These are phyloP conservation scores for Dipodomys stephensi DNA, from an alignment of 2,113 vertebrate species.

Conservation along the genomic window DNA sequence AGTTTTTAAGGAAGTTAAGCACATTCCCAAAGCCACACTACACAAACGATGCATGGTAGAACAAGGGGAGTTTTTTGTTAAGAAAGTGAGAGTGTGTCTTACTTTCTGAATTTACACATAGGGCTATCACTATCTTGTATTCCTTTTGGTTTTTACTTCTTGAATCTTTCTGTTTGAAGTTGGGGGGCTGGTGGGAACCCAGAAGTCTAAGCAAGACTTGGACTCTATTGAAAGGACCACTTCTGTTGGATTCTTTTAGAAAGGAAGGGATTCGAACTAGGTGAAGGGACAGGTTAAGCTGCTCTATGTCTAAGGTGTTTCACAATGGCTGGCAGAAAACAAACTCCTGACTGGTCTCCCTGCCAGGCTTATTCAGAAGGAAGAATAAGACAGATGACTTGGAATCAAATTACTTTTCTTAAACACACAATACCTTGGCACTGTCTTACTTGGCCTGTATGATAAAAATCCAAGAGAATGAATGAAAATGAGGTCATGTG, in stretches of 20 bases:
- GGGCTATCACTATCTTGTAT: too few species aligned
- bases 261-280: neutral
- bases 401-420: neutral
- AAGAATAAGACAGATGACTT: too few species aligned
- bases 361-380: neutral
- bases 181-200: neutral
- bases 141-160: too few species aligned
- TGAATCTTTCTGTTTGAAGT: neutral
- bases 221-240: neutral
- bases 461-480: neutral
- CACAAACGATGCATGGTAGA: neutral
- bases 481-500: slow-evolving; percentile 42
- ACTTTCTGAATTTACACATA: too few species aligned
- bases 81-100: neutral
- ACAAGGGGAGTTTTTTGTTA: neutral
- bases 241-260: neutral
- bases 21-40: neutral
- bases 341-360: neutral
- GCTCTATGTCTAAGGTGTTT: neutral
- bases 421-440: neutral
- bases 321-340: neutral
- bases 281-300: neutral
- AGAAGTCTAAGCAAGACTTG: neutral
- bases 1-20: neutral
- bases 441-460: neutral